Conservation (phyloP, 2,113 vertebrate species). For the Phodopus roborovskii region DNA sequence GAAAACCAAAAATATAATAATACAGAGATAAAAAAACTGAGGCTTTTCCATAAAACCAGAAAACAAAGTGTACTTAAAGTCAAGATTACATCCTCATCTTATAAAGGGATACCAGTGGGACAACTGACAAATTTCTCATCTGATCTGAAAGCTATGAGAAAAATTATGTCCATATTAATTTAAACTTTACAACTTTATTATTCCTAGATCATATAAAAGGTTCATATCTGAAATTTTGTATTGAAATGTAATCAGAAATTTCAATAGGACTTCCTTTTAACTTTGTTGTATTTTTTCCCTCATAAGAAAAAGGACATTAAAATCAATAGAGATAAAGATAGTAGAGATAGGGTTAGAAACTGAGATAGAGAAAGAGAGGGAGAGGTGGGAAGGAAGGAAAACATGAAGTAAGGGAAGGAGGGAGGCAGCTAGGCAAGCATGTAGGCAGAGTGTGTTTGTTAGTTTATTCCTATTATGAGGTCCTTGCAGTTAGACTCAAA, state of each 20-base stretch:
- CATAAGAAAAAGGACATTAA: not conserved
- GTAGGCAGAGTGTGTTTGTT: not conserved
- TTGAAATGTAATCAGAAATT: not conserved
- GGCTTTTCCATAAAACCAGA: not conserved
- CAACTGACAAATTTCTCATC: not conserved
- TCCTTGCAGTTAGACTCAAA: slow-evolving; percentile 6
- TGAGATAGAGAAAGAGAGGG: not conserved
- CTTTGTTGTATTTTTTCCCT: not conserved
- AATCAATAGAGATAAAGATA: too few species aligned
- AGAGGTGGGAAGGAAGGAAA: not conserved
- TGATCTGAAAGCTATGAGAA: not conserved
- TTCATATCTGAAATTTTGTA: not conserved
- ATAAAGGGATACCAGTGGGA: not conserved
- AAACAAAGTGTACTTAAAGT: not conserved
- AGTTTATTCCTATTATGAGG: not conserved
- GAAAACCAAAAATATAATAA: not conserved
- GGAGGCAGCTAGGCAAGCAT: fast-evolving
- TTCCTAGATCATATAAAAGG: not conserved
- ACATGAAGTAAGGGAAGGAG: not conserved
- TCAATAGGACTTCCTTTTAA: not conserved
- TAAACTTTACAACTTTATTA: not conserved
- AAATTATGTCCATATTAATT: not conserved
- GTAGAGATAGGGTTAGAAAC: not conserved
- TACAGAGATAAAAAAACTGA: not conserved
- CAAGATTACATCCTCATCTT: not conserved